Percentiles rank a stretch among this genome's conserved stretches.
Evolutionary conservation across 2,888 invertebrate species (phyloP).

Genomic region (Iselma pallidipennis): DNA sequence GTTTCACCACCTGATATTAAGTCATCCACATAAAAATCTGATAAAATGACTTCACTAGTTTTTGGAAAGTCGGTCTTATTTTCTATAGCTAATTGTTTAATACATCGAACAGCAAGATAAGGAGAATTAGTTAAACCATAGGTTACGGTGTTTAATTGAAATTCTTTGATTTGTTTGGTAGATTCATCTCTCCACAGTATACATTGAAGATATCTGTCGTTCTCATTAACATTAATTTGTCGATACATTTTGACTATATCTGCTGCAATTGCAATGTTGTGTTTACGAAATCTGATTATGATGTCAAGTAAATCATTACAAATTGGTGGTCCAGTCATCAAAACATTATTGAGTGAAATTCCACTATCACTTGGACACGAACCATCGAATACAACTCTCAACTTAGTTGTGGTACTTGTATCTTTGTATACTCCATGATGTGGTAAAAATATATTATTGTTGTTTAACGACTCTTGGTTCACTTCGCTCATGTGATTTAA

Average conservation of each 20-base stretch:
- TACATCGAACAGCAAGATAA: background rate
- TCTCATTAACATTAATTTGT: background rate
- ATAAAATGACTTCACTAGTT: background rate
- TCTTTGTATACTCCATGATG: constrained; percentile 15
- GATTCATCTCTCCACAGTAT: constrained; percentile 9
- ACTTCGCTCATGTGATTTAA: constrained; percentile 33
- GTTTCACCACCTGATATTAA: background rate
- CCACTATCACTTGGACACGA: background rate
- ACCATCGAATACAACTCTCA: constrained; percentile 3
- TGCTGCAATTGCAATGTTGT: background rate
- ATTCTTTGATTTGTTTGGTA: background rate
- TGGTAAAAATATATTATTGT: constrained; percentile 19
- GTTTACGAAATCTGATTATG: background rate
- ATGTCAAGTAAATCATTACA: background rate
- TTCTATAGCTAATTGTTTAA: background rate
- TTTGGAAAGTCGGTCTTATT: background rate
- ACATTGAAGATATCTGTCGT: constrained; percentile 3
- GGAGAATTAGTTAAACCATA: background rate
- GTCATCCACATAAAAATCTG: constrained; percentile 3
- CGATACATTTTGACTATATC: background rate
- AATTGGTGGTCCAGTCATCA: background rate
- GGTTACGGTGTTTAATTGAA: background rate
- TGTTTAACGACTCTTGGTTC: background rate
- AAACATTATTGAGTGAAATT: background rate
- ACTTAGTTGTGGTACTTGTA: background rate